phyloP scores from a whole-genome alignment of 2,797 vertebrate genomes.

The Gallinago nigripennis region DNA sequence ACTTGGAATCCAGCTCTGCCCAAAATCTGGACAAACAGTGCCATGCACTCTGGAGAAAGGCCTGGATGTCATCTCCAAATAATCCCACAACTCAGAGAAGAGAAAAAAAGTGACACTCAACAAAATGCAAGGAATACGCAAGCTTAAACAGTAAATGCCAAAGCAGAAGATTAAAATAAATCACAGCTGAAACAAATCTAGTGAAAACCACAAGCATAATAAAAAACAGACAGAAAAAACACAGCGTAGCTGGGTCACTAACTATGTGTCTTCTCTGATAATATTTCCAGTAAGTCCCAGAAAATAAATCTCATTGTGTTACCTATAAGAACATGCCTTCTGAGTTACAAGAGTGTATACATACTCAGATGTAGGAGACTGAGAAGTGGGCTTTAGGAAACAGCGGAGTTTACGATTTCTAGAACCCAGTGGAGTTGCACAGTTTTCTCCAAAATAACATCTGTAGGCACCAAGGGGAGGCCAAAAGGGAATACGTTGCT shows the following conservation, averaged over 20 bases:
- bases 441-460: conserved; percentile 56
- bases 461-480: neutral
- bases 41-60: neutral
- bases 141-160: conserved; percentile 39
- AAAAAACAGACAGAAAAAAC: conserved; percentile 69
- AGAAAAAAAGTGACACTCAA: neutral
- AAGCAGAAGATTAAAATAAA: conserved; percentile 65
- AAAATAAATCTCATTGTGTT: conserved; percentile 45
- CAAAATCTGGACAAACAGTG: fast-evolving
- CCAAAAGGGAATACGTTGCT: conserved; percentile 32
- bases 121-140: neutral
- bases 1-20: fast-evolving
- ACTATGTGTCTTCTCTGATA: conserved; percentile 20
- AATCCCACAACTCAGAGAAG: neutral
- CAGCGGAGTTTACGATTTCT: neutral
- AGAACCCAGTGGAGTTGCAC: neutral
- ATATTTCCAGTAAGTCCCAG: conserved; percentile 41
- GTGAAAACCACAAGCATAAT: conserved; percentile 62
- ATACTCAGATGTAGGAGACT: neutral
- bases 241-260: conserved; percentile 1
- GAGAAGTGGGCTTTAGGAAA: conserved; percentile 24
- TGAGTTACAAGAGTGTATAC: neutral
- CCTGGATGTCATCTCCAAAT: neutral
- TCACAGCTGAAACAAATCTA: conserved; percentile 45
- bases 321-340: conserved; percentile 18